These are phyloP conservation scores for Girardinus metallicus DNA, from an alignment of 2,797 vertebrate genomes.

Conservation along the genomic window DNA sequence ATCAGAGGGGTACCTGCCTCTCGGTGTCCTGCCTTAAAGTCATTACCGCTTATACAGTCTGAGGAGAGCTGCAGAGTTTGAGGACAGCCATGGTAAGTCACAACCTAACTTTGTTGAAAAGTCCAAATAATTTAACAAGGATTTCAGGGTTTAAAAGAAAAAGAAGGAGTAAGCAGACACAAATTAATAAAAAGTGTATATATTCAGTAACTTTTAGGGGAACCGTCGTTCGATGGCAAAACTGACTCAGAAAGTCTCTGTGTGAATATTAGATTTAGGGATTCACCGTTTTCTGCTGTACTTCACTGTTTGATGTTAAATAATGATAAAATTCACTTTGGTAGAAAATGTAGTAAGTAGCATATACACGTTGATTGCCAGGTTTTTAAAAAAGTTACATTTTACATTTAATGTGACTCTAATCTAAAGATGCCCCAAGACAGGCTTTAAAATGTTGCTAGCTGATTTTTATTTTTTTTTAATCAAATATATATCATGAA, in stretches of 20 bases:
- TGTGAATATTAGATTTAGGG: not conserved
- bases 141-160: not conserved
- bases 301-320: not conserved
- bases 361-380: not conserved
- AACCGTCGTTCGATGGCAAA: not conserved
- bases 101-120: not conserved
- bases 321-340: not conserved
- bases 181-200: not conserved
- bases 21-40: slow-evolving; percentile 38
- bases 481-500: not conserved
- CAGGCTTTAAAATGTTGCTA: not conserved
- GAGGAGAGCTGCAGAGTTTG: slow-evolving; percentile 35
- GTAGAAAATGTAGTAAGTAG: not conserved
- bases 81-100: slow-evolving; percentile 62
- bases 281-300: not conserved
- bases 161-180: not conserved
- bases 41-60: slow-evolving; percentile 46
- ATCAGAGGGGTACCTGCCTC: slow-evolving; percentile 67
- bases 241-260: not conserved
- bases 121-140: not conserved
- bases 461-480: not conserved
- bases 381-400: not conserved
- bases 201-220: not conserved
- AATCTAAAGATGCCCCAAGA: not conserved
- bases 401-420: not conserved